These are phyloP conservation scores for Schrankia costaestrigalis DNA, from an alignment of 2,888 invertebrate genomes.

Conservation along the genomic window DNA sequence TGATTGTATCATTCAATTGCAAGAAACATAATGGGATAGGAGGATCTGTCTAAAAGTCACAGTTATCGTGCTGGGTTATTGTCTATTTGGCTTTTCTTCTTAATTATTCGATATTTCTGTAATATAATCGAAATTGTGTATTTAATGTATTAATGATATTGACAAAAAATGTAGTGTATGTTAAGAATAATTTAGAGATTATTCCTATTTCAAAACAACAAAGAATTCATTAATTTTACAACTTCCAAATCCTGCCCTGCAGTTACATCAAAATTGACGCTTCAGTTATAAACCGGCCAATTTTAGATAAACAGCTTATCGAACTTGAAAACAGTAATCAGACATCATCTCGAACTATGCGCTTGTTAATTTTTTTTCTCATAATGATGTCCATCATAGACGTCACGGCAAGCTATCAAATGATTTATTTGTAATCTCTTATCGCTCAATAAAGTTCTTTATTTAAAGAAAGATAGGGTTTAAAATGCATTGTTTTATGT, in stretches of 20 bases:
- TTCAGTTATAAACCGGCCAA: conserved; percentile 53
- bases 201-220: not conserved
- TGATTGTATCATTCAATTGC: not conserved
- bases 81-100: too few relatives aligned
- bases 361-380: conserved; percentile 46
- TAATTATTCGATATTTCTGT: too few relatives aligned
- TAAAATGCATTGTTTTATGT: conserved; percentile 27
- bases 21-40: too few relatives aligned
- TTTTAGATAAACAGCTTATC: conserved; percentile 64
- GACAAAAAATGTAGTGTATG: too few relatives aligned
- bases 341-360: conserved; percentile 53
- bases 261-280: conserved; percentile 32
- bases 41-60: not conserved
- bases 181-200: too few relatives aligned
- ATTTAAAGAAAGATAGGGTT: conserved; percentile 31
- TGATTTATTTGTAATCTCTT: conserved; percentile 55
- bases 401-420: conserved; percentile 57
- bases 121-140: too few relatives aligned
- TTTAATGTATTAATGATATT: too few relatives aligned
- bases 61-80: too few relatives aligned
- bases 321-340: conserved; percentile 53
- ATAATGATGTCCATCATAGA: conserved; percentile 53
- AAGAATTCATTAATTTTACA: not conserved
- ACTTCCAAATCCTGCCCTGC: conserved; percentile 21
- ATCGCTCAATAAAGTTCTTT: conserved; percentile 45